phyloP scores from a whole-genome alignment of 2,113 vertebrate genomes.

The Eulemur rufifrons region DNA sequence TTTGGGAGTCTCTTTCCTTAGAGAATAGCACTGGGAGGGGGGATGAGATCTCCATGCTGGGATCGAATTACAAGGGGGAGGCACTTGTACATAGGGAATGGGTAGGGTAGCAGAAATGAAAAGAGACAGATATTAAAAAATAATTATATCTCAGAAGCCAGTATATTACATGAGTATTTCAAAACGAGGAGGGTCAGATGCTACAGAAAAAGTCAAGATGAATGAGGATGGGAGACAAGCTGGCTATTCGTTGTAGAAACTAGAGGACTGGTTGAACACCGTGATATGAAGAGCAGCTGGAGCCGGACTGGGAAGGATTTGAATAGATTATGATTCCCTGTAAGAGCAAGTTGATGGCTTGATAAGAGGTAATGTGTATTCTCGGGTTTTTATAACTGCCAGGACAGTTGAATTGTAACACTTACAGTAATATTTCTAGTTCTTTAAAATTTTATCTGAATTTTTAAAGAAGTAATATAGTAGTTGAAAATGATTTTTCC shows the following conservation, averaged over 20 bases:
- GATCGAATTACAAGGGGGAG: background rate
- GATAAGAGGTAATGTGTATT: background rate
- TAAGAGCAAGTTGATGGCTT: background rate
- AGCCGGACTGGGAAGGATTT: background rate
- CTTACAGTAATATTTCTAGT: background rate
- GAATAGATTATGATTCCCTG: background rate
- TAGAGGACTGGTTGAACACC: background rate
- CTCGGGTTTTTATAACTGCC: background rate
- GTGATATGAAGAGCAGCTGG: no score
- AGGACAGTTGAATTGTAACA: background rate
- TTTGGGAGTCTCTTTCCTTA: background rate
- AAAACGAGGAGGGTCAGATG: background rate
- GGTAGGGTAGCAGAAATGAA: background rate
- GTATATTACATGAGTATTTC: background rate
- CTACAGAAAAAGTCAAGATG: background rate
- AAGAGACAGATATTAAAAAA: background rate
- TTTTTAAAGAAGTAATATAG: background rate
- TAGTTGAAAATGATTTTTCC: background rate
- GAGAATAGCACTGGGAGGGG: accelerated
- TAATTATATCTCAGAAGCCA: background rate
- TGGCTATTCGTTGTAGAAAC: background rate
- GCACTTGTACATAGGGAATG: background rate
- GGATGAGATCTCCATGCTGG: no score
- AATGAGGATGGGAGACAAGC: background rate
- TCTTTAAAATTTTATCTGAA: background rate